A percentile compares a stretch with the other conserved stretches of the same genome.
phyloP scores from a whole-genome alignment of 2,888 invertebrate species.

The Heliconius charithonia region DNA sequence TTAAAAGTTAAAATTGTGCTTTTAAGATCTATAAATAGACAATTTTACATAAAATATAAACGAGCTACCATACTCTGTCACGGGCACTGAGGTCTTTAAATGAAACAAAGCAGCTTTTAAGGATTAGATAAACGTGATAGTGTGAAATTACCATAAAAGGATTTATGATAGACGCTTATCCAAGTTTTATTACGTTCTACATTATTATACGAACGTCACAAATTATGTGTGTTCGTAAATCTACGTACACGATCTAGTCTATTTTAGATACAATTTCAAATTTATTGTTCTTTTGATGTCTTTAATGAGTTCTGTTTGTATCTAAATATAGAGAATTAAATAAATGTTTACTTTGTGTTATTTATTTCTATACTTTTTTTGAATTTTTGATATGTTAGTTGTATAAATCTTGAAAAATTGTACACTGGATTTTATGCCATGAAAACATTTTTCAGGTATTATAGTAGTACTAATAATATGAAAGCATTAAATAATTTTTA shows the following conservation, averaged over 20 bases:
- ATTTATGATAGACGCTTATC: slow-evolving; percentile 53
- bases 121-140: slow-evolving; percentile 53
- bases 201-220: slow-evolving; percentile 32
- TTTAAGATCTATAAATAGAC: too few species aligned
- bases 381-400: too few species aligned
- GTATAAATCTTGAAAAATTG: too few species aligned
- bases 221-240: slow-evolving; percentile 26
- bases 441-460: too few species aligned
- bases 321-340: slow-evolving; percentile 4
- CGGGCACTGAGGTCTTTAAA: background rate
- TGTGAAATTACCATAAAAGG: slow-evolving; percentile 60
- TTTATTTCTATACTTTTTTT: background rate
- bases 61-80: slow-evolving; percentile 10
- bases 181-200: slow-evolving; percentile 47
- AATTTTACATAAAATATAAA: background rate
- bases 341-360: background rate
- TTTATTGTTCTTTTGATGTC: slow-evolving; percentile 22
- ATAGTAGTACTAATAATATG: too few species aligned
- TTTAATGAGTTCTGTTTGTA: slow-evolving; percentile 24
- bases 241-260: background rate
- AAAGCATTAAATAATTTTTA: too few species aligned
- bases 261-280: slow-evolving; percentile 25
- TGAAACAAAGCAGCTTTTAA: slow-evolving; percentile 60
- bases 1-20: too few species aligned
- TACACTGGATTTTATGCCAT: too few species aligned